A percentile compares a stretch with the other conserved stretches of the same genome.
phyloP scores from a whole-genome alignment of 2,888 invertebrate genomes.

The Tricholauxania praeusta region DNA sequence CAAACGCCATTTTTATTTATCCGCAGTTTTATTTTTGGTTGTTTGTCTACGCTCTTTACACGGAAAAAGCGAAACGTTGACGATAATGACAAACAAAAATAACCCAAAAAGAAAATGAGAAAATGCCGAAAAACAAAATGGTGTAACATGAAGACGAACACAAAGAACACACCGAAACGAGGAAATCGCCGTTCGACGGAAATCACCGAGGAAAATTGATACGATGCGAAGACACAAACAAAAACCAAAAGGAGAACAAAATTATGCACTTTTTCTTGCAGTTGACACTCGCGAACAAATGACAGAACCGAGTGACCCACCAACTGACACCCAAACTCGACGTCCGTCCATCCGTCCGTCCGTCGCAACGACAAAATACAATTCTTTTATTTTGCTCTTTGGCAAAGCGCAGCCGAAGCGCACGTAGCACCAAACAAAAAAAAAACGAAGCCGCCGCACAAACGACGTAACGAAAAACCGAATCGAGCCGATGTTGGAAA shows the following conservation, averaged over 20 bases:
- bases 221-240: not conserved
- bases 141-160: conserved; percentile 22
- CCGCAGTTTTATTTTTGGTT: too few species aligned
- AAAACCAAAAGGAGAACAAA: not conserved
- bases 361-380: conserved; percentile 19
- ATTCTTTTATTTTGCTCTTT: too few species aligned
- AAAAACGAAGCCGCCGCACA: not conserved
- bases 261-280: conserved; percentile 21
- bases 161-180: conserved; percentile 21
- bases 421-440: conserved; percentile 17
- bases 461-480: conserved; percentile 2
- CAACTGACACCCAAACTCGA: not conserved
- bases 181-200: conserved; percentile 33
- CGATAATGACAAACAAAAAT: conserved; percentile 39
- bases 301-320: not conserved
- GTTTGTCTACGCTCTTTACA: too few species aligned
- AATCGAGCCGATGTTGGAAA: conserved; percentile 22
- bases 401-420: conserved; percentile 17
- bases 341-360: not conserved
- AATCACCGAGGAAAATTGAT: conserved; percentile 27
- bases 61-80: conserved; percentile 7
- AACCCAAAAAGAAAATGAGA: conserved; percentile 31
- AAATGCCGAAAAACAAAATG: conserved; percentile 33
- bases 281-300: conserved; percentile 14
- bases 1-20: too few species aligned